Percentiles rank a stretch among this genome's conserved stretches.
Conservation (phyloP, 2,113 vertebrate species). For the Gymnarchus niloticus region DNA sequence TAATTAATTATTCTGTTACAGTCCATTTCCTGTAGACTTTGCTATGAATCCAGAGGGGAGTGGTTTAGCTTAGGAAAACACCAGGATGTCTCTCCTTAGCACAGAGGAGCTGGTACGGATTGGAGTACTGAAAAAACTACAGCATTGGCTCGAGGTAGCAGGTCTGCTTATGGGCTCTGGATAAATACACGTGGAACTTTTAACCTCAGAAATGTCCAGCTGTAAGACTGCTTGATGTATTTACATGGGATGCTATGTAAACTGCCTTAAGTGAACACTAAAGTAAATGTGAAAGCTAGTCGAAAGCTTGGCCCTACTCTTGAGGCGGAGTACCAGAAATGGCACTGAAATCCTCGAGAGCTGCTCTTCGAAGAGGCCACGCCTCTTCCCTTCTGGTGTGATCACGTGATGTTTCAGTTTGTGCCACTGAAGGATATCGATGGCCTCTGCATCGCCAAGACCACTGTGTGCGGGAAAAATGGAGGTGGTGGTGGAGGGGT, state of each 20-base stretch:
- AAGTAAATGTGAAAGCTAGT: neutral
- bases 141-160: neutral
- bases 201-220: neutral
- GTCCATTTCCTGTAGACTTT: neutral
- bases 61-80: neutral
- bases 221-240: neutral
- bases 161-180: neutral
- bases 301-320: neutral
- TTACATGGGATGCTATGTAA: neutral
- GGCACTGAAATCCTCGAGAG: neutral
- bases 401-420: neutral
- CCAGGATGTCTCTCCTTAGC: neutral
- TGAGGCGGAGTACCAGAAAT: neutral
- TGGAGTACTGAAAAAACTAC: neutral
- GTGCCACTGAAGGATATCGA: slow-evolving; percentile 18
- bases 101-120: neutral
- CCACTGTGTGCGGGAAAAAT: too few species aligned
- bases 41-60: neutral
- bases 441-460: neutral
- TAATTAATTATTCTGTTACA: neutral
- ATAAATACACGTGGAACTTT: too few species aligned
- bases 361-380: neutral
- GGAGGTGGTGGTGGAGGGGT: too few species aligned
- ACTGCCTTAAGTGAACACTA: neutral
- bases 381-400: slow-evolving; percentile 25